Evolutionary conservation across 2,888 invertebrate genomes (phyloP).

Genomic region (Noctua fimbriata): DNA sequence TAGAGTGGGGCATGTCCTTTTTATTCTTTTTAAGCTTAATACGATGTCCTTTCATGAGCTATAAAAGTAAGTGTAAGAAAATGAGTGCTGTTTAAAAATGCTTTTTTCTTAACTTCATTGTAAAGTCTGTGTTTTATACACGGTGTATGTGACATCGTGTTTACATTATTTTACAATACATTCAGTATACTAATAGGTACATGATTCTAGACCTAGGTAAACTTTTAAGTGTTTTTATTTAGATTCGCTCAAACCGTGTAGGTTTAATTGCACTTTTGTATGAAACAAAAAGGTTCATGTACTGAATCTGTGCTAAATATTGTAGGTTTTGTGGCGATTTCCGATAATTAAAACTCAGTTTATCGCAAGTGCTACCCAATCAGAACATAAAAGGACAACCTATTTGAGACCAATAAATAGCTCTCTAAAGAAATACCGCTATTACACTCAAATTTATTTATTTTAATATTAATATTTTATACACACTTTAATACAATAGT

Average conservation of each 20-base stretch:
- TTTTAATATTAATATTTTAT: conserved; percentile 54
- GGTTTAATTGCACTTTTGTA: background rate
- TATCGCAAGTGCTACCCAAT: background rate
- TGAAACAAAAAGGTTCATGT: background rate
- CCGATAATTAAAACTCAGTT: background rate
- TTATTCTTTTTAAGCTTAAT: conserved; percentile 10
- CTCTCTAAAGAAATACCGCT: conserved; percentile 34
- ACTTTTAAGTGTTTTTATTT: background rate
- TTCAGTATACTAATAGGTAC: background rate
- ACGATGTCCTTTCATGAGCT: conserved; percentile 27
- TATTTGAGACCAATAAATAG: conserved; percentile 7
- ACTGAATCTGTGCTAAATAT: background rate
- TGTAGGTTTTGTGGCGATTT: background rate
- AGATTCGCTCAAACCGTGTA: background rate
- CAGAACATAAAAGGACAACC: conserved; percentile 6
- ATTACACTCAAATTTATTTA: conserved; percentile 53
- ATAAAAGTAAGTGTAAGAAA: background rate
- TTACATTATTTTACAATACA: background rate
- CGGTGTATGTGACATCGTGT: background rate
- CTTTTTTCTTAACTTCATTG: background rate
- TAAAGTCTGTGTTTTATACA: background rate
- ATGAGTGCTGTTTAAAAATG: background rate
- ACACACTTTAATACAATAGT: conserved; percentile 68
- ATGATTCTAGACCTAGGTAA: background rate
- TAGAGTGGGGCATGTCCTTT: conserved; percentile 22